Percentiles rank a stretch among this genome's conserved stretches.
Conservation (phyloP, 2,113 vertebrate species). For the Scomber colias region DNA sequence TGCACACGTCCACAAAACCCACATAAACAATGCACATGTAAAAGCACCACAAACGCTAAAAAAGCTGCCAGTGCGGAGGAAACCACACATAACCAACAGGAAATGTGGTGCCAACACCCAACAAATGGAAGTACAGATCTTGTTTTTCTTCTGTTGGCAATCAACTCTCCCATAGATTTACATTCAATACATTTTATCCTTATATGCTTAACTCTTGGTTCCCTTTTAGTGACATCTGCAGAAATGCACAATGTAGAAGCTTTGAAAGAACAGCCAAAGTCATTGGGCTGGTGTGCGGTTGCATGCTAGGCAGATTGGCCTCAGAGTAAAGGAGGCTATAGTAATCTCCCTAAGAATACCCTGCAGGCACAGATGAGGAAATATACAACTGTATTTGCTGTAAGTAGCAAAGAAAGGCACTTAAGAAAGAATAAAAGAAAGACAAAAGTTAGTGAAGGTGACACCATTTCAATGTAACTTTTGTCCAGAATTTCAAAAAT, state of each 20-base stretch:
- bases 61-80: constrained; percentile 37
- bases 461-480: background rate
- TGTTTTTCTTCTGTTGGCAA: background rate
- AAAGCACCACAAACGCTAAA: constrained; percentile 51
- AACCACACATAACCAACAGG: constrained; percentile 57
- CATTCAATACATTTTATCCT: constrained; percentile 4
- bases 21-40: constrained; percentile 52
- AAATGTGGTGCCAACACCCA: constrained; percentile 60
- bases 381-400: constrained; percentile 32
- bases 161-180: constrained; percentile 7
- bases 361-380: constrained; percentile 55
- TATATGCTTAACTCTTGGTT: constrained; percentile 1
- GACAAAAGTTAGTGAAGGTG: background rate
- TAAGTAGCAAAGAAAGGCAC: background rate
- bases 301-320: constrained; percentile 44
- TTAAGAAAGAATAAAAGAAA: background rate
- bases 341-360: constrained; percentile 68
- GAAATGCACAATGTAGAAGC: constrained; percentile 45
- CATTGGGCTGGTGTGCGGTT: constrained; percentile 47
- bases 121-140: constrained; percentile 26
- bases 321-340: constrained; percentile 57
- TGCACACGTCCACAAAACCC: constrained; percentile 33
- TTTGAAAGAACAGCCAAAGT: constrained; percentile 59
- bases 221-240: constrained; percentile 56
- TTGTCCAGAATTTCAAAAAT: background rate